A percentile compares a stretch with the other conserved stretches of the same genome.
Conservation (phyloP, 1,140 invertebrate genomes). For the Calosoma granatense region DNA sequence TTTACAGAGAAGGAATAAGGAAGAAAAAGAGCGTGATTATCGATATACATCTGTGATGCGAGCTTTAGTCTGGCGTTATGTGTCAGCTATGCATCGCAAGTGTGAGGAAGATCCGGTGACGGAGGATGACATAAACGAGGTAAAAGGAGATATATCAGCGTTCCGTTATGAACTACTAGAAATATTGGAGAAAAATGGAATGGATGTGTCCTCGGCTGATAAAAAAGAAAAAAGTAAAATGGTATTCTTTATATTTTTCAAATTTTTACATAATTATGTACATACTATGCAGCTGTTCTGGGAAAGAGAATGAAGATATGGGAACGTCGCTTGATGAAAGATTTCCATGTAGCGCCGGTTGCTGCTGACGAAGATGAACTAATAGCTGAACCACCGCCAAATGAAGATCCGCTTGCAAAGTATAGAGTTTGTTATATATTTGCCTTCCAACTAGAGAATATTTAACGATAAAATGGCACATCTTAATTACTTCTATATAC, state of each 20-base stretch:
- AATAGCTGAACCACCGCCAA: slow-evolving; percentile 38
- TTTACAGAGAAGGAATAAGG: slow-evolving; percentile 27
- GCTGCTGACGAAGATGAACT: slow-evolving; percentile 42
- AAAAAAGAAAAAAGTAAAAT: slow-evolving; percentile 55
- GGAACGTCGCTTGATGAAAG: slow-evolving; percentile 75
- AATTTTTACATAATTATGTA: slow-evolving; percentile 7
- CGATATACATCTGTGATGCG: slow-evolving; percentile 70
- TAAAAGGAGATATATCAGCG: slow-evolving; percentile 78
- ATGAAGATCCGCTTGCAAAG: slow-evolving; percentile 52
- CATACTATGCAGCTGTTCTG: slow-evolving; percentile 41
- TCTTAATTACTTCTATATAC: too few relatives aligned
- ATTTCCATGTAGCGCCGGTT: slow-evolving; percentile 71
- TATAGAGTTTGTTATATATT: slow-evolving; percentile 16
- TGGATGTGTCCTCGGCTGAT: slow-evolving; percentile 61
- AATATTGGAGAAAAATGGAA: slow-evolving; percentile 66
- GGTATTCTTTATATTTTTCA: not conserved
- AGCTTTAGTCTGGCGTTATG: slow-evolving; percentile 74
- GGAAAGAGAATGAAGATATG: slow-evolving; percentile 69
- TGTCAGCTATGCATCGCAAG: slow-evolving; percentile 65
- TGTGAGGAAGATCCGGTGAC: slow-evolving; percentile 68
- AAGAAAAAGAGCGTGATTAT: slow-evolving; percentile 51
- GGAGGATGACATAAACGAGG: slow-evolving; percentile 86
- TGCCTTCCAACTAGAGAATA: slow-evolving; percentile 3
- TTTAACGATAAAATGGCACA: not conserved
- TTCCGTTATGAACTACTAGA: slow-evolving; percentile 77